Percentiles rank a stretch among this genome's conserved stretches.
These are phyloP conservation scores for Hirudinaria manillensis DNA, from an alignment of 2,888 invertebrate species.

Conservation along the genomic window DNA sequence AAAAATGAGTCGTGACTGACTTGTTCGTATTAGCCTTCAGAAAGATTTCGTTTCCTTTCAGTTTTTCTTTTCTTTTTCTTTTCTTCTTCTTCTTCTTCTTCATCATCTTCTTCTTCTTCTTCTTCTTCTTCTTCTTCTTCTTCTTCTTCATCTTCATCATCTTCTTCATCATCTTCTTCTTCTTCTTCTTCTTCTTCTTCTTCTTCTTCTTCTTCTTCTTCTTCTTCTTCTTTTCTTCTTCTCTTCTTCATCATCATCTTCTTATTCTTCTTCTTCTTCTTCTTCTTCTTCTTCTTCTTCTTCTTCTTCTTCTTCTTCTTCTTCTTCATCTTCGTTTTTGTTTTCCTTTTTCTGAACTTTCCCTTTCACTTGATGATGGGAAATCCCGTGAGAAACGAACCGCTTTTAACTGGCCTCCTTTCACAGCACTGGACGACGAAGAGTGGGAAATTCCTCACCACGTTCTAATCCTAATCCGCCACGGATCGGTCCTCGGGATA, in stretches of 20 bases:
- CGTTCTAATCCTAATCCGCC: no score
- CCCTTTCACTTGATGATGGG: no score
- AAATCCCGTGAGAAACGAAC: no score
- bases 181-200: neutral
- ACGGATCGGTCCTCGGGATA: no score
- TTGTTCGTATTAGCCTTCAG: neutral
- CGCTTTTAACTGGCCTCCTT: no score
- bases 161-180: neutral
- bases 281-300: neutral
- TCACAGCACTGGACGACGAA: no score
- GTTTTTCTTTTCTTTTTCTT: neutral
- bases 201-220: neutral
- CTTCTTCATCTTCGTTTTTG: neutral
- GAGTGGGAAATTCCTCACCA: no score
- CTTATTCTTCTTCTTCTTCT: neutral
- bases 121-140: neutral
- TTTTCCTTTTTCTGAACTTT: no score
- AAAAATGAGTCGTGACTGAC: no score
- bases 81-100: neutral
- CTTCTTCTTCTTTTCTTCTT: slow-evolving; percentile 17
- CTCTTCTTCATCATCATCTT: slow-evolving; percentile 1
- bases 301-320: neutral
- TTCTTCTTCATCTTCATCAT: neutral
- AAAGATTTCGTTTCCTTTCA: neutral
- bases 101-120: slow-evolving; percentile 2